Evolutionary conservation across 1,140 invertebrate genomes (phyloP), one percentile per base, ranked within the genome.

Genomic region (Panagrolaimus sp.): DNA sequence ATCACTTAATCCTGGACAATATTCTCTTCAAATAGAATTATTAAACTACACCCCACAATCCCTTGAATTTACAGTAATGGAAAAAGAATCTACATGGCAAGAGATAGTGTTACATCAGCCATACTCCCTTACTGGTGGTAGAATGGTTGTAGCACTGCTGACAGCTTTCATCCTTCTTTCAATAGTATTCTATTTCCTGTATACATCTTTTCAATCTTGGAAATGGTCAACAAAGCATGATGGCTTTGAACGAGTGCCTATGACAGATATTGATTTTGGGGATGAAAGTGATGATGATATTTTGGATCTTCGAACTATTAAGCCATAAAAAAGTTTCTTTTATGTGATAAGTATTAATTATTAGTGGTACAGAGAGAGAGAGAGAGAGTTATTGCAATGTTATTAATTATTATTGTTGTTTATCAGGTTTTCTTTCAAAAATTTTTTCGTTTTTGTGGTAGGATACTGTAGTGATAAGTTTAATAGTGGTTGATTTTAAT

Each of bases 211-310:
- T 11, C 45, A 51, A 20, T 20, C 43, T n/a, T 70, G 51, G 38
- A 65, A 44, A 13, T 70, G 25, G 66, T 23, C 23, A 5, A 11
- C 16, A 43, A 44, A 51, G 44, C 20, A 16, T 31, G 45, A 45
- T 31, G 76, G 75, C 62, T 81, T 77, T 48, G 76, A 77, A 61
- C 46, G 78, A 38, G 77, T 77, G 0, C 76, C 76, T 7, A 66
- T 77, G 25, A 65, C 67, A 23, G 78, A 78, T 43, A 31, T 78
- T 11, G 76, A 78, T 13, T 63, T 46, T 25, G 27, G 38, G 7
- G 69, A 72, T 27, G 70, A 72, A 9, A 44, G 42, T 23, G 70
- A 72, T 46, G 70, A 71, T 43, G 70, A 72, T 42, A 16, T 72
- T 31, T 44, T 72, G 5, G 57, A 72, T 69, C 73, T 72, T 43